These are phyloP conservation scores for Malurus elegans DNA, from an alignment of 2,113 vertebrate species.

Conservation along the genomic window DNA sequence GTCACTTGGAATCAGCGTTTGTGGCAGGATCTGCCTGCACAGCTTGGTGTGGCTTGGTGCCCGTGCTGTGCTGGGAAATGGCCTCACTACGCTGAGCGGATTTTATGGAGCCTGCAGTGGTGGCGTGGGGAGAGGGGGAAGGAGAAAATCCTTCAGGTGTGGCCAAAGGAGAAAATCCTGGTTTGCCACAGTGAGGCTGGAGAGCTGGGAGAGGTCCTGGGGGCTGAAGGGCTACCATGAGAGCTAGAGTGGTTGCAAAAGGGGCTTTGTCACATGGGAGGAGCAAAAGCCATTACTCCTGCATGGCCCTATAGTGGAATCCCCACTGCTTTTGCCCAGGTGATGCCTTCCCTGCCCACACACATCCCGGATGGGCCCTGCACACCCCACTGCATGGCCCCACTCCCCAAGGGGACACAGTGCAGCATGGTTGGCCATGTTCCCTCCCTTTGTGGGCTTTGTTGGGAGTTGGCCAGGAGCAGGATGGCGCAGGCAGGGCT, in stretches of 20 bases:
- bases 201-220: fast-evolving
- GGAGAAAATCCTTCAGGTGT: not conserved
- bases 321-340: not conserved
- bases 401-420: not conserved
- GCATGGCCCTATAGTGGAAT: fast-evolving
- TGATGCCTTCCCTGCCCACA: not conserved
- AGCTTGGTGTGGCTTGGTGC: not conserved
- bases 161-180: not conserved
- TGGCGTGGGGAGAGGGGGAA: not conserved
- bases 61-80: not conserved
- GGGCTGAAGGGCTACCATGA: not conserved
- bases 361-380: fast-evolving
- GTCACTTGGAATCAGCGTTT: constrained; percentile 45
- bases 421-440: fast-evolving
- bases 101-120: not conserved
- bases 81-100: not conserved
- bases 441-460: not conserved
- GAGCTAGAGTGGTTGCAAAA: not conserved
- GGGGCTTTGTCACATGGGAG: not conserved
- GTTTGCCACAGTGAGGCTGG: not conserved
- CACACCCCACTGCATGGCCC: fast-evolving
- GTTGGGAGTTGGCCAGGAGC: not conserved
- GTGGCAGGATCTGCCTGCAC: constrained; percentile 1
- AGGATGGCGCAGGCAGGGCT: not conserved
- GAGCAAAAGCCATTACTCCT: not conserved